These are phyloP conservation scores for Hecatera dysodea DNA, from an alignment of 2,888 invertebrate species.

Conservation along the genomic window DNA sequence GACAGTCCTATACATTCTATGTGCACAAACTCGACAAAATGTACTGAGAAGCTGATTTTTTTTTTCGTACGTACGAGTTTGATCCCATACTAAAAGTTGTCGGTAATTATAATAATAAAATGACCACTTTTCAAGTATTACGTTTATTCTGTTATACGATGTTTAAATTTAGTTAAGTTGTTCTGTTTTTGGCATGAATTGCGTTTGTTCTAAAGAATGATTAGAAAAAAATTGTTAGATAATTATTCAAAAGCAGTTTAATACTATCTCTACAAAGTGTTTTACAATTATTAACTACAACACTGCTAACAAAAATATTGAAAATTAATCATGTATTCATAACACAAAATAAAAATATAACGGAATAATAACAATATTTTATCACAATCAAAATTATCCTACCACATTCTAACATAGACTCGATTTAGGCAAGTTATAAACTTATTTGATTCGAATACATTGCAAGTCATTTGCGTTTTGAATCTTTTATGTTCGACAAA, in stretches of 20 bases:
- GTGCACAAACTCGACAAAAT: too few relatives aligned
- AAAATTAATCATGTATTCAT: conserved; percentile 32
- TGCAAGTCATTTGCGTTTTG: not conserved
- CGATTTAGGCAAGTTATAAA: conserved; percentile 34
- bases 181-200: not conserved
- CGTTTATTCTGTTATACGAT: too few relatives aligned
- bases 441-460: conserved; percentile 3
- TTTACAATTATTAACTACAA: conserved; percentile 6
- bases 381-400: conserved; percentile 59
- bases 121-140: too few relatives aligned
- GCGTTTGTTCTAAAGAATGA: too few relatives aligned
- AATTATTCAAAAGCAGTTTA: conserved; percentile 1
- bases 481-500: conserved; percentile 1
- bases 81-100: too few relatives aligned
- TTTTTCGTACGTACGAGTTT: too few relatives aligned
- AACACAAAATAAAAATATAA: conserved; percentile 47
- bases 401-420: conserved; percentile 53
- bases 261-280: conserved; percentile 15
- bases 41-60: too few relatives aligned
- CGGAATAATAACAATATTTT: conserved; percentile 49
- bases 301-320: conserved; percentile 17
- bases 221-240: not conserved
- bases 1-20: too few relatives aligned
- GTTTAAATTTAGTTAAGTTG: not conserved
- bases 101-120: too few relatives aligned